phyloP scores from a whole-genome alignment of 2,888 invertebrate genomes.

The Tipula confusa region DNA sequence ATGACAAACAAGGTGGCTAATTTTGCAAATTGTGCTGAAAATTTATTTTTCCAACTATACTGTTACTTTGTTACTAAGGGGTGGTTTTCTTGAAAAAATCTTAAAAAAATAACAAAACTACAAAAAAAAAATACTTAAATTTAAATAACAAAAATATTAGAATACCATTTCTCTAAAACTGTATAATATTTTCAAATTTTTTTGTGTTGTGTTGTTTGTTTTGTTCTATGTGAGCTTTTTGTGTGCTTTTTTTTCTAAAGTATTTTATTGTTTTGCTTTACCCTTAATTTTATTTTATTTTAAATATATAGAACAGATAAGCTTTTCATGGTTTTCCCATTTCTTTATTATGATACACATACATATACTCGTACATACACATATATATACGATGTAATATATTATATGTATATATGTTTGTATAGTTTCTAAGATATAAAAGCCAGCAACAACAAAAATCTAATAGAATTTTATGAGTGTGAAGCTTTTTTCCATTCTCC shows the following conservation, averaged over 20 bases:
- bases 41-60: too few relatives aligned
- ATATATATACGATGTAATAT: background rate
- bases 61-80: too few relatives aligned
- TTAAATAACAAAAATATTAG: background rate
- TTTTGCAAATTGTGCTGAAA: too few relatives aligned
- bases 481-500: background rate
- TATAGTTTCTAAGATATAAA: background rate
- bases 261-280: constrained; percentile 21
- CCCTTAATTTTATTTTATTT: background rate
- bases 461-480: constrained; percentile 25
- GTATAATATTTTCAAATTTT: background rate
- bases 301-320: constrained; percentile 1
- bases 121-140: background rate
- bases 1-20: too few relatives aligned
- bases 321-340: constrained; percentile 12
- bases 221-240: background rate
- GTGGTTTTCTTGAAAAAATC: background rate
- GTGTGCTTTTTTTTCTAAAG: background rate
- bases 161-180: background rate
- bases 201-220: background rate
- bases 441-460: background rate
- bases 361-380: background rate
- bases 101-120: background rate
- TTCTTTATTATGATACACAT: background rate
- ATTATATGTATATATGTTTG: background rate